These are phyloP conservation scores for Alligator sinensis DNA, from an alignment of 2,113 vertebrate species.

Conservation along the genomic window DNA sequence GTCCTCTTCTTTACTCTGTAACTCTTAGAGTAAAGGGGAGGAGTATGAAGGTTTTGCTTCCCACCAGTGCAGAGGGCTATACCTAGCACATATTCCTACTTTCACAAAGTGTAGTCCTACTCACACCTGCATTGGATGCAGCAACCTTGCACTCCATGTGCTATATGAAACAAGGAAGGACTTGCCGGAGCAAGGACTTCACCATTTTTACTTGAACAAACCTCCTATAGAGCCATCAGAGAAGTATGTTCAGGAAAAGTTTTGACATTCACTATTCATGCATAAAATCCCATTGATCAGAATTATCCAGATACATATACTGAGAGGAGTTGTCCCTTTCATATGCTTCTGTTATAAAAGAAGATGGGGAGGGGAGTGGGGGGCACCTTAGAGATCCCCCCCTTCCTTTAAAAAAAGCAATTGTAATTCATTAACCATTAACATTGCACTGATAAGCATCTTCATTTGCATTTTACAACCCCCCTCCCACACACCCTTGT, in stretches of 20 bases:
- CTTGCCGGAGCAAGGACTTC: not conserved
- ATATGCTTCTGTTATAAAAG: not conserved
- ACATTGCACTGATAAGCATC: not conserved
- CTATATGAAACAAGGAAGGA: not conserved
- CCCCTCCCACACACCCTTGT: not conserved
- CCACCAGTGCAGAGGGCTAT: not conserved
- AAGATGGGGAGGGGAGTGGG: not conserved
- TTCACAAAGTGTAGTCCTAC: not conserved
- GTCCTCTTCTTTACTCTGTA: not conserved
- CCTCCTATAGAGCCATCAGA: not conserved
- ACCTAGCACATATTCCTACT: not conserved
- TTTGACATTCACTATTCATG: not conserved
- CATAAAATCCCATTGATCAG: not conserved
- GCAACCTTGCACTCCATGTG: not conserved
- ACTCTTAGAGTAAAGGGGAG: not conserved
- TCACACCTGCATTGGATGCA: not conserved
- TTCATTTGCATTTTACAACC: not conserved
- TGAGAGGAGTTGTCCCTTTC: not conserved
- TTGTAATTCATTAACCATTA: not conserved
- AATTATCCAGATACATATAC: not conserved
- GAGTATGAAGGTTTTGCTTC: not conserved
- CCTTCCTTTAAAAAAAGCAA: not conserved
- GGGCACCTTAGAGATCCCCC: not conserved
- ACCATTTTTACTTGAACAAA: not conserved
- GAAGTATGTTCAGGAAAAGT: conserved; percentile 10